phyloP scores from a whole-genome alignment of 2,113 vertebrate genomes.

The Zapus hudsonius region DNA sequence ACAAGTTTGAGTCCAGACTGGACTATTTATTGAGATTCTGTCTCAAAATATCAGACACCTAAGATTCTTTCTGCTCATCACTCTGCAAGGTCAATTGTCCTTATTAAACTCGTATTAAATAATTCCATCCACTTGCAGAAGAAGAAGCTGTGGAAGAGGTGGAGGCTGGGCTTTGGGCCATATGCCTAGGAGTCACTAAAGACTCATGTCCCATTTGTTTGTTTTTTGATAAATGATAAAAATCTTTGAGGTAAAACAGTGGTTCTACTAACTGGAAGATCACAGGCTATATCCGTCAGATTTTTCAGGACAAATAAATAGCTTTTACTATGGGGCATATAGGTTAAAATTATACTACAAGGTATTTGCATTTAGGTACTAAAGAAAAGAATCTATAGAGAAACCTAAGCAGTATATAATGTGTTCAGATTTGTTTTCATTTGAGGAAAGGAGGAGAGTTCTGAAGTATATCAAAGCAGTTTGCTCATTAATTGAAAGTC shows the following conservation, averaged over 20 bases:
- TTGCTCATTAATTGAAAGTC: conserved; percentile 73
- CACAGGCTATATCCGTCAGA: conserved; percentile 50
- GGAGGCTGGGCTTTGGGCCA: no score
- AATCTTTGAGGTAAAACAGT: conserved; percentile 52
- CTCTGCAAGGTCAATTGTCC: conserved; percentile 62
- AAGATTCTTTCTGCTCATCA: no score
- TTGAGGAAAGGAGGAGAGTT: no score
- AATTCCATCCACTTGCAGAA: conserved; percentile 45
- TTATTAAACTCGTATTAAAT: conserved; percentile 72
- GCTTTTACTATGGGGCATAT: conserved; percentile 54
- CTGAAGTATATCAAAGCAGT: conserved; percentile 72
- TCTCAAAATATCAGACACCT: no score
- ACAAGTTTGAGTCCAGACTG: no score
- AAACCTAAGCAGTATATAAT: conserved; percentile 69
- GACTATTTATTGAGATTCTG: no score
- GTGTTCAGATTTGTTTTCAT: conserved; percentile 72
- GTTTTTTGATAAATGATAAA: conserved; percentile 10
- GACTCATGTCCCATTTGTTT: conserved; percentile 50
- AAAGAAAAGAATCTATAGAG: no score
- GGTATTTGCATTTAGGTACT: conserved; percentile 66
- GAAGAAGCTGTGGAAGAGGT: no score
- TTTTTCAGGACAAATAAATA: conserved; percentile 62
- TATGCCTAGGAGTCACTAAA: conserved; percentile 68
- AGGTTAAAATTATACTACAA: conserved; percentile 67
- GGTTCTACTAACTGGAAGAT: no score